phyloP scores from a whole-genome alignment of 1,140 invertebrate species.

The Reticulitermes speratus region DNA sequence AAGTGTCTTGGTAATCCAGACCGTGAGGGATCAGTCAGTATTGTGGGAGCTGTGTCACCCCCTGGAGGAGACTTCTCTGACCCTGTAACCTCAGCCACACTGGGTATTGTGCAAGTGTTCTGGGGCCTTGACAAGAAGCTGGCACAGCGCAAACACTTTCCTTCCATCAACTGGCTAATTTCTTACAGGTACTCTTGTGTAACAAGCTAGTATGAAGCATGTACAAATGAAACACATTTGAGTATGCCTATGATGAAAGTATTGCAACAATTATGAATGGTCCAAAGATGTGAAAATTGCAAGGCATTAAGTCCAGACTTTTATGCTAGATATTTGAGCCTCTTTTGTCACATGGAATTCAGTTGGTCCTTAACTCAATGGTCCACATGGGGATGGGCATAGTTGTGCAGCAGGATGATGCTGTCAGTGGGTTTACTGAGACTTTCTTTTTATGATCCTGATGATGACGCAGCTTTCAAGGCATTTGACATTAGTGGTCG shows the following conservation, averaged over 20 bases:
- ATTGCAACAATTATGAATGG: not conserved
- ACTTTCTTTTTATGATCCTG: too few relatives aligned
- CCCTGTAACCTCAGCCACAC: slow-evolving; percentile 97
- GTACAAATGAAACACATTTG: not conserved
- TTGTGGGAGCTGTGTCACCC: slow-evolving; percentile 99
- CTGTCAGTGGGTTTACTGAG: too few relatives aligned
- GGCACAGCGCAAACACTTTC: slow-evolving; percentile 99
- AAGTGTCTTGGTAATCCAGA: slow-evolving; percentile 98
- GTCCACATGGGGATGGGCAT: too few relatives aligned
- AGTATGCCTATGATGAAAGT: not conserved
- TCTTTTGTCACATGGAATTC: too few relatives aligned
- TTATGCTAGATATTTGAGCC: too few relatives aligned
- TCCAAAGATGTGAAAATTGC: not conserved
- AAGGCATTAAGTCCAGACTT: too few relatives aligned
- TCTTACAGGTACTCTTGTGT: slow-evolving; percentile 73
- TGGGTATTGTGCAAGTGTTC: slow-evolving; percentile 99
- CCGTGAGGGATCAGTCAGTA: slow-evolving; percentile 96
- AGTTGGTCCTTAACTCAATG: too few relatives aligned
- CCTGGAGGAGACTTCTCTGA: slow-evolving; percentile 99
- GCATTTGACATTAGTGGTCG: too few relatives aligned
- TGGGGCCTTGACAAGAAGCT: slow-evolving; percentile 99
- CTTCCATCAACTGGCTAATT: slow-evolving; percentile 99
- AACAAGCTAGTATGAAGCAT: slow-evolving; percentile 21
- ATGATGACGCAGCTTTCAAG: too few relatives aligned
- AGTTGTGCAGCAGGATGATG: too few relatives aligned